Evolutionary conservation across 2,113 vertebrate species (phyloP), one percentile per base, ranked within the genome.

Genomic region (Tonatia bakeri): DNA sequence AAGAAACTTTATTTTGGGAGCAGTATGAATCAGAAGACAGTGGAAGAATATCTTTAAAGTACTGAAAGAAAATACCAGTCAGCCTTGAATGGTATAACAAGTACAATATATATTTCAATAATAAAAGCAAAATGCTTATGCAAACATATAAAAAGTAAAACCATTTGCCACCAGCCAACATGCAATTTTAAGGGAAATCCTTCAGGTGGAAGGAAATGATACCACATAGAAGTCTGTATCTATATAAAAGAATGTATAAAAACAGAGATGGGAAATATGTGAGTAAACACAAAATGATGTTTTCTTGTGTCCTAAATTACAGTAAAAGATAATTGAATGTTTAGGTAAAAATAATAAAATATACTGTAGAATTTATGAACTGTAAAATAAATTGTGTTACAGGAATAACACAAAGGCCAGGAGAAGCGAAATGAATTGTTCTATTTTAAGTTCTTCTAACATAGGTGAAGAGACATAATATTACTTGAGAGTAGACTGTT

Each of bases 101-200:
- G 40, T 80, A 76, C 87, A 94, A 65, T 52, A 52, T 85, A n/a
- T 16, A 17, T 87, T 90, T 96, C 38, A 77, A 70, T 81, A 89
- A 73, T 80, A 73, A 84, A 96, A 75, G 4, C 77, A 28, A 93
- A 84, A 67, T 96, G 64, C n/a, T 64, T 69, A 83, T 91, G n/a
- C 56, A 93, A 87, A 83, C 54, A 94, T 80, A 52, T 10, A 87
- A 95, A 81, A 86, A 54, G 5, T 54, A 22, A 90, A 93, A 61
- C 40, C 47, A 56, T 82, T 87, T 47, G 45, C 45, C 31, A 93
- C 31, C 2, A 73, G 13, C 36, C 69, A 22, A 87, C 22, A 52
- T 70, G 4, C 10, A 94, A 33, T 47, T 82, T 76, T 92, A 85
- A 89, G 76, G 36, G 16, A 88, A 94, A 16, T 70, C 45, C 19